These are phyloP conservation scores for Pipistrellus kuhlii DNA, from an alignment of 2,797 vertebrate species.

Conservation along the genomic window DNA sequence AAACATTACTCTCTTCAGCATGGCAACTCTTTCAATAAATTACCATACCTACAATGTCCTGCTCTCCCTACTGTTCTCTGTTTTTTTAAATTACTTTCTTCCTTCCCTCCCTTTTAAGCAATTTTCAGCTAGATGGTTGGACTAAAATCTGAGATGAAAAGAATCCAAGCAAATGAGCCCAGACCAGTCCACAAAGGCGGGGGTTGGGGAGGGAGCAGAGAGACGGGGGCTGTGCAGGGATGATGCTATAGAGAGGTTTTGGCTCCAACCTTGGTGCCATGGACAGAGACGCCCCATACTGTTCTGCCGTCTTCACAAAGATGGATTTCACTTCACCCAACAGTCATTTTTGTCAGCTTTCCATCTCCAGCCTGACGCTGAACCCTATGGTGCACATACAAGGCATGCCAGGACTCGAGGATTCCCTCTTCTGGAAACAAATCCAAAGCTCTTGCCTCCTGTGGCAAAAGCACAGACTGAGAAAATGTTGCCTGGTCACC, in stretches of 20 bases:
- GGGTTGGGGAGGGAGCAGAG: accelerated
- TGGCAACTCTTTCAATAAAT: conserved; percentile 11
- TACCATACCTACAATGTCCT: background rate
- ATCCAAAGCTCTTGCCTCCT: conserved; percentile 56
- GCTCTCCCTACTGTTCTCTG: background rate
- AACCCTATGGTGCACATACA: conserved; percentile 55
- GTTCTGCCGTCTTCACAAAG: background rate
- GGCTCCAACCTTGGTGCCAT: background rate
- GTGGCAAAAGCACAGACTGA: conserved; percentile 4
- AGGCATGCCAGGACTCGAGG: conserved; percentile 51
- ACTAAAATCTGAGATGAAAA: conserved; percentile 74
- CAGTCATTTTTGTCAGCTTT: conserved; percentile 50
- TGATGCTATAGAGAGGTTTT: background rate
- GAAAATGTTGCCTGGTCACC: conserved; percentile 59
- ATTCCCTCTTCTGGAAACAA: conserved; percentile 66
- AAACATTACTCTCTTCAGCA: background rate
- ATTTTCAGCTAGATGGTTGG: conserved; percentile 68
- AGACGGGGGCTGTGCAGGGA: background rate
- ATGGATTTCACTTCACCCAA: background rate
- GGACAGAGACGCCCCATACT: conserved; percentile 12
- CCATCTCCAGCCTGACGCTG: conserved; percentile 29
- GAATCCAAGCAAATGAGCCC: conserved; percentile 75
- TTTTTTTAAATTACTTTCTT: conserved; percentile 71
- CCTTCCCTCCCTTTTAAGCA: conserved; percentile 49
- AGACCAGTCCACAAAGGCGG: conserved; percentile 66